These are phyloP conservation scores for Tetragonula clypearis DNA, from an alignment of 1,140 invertebrate species.

Conservation along the genomic window DNA sequence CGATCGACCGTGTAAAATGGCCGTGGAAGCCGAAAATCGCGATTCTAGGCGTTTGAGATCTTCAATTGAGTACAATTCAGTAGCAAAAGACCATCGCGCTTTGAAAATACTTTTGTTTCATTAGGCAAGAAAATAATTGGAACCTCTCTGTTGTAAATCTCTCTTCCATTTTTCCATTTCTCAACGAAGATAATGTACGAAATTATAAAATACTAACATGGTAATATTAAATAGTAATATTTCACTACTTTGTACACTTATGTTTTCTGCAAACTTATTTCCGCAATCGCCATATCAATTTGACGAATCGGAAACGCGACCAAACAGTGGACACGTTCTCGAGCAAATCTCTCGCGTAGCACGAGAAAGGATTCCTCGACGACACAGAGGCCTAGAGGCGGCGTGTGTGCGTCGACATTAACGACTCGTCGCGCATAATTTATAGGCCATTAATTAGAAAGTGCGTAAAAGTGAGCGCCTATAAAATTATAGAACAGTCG, in stretches of 20 bases:
- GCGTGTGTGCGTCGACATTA: conserved; percentile 70
- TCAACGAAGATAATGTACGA: too few relatives aligned
- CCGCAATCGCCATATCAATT: conserved; percentile 12
- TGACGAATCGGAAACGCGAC: conserved; percentile 1
- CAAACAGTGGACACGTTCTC: too few relatives aligned
- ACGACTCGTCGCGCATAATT: conserved; percentile 77
- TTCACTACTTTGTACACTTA: too few relatives aligned
- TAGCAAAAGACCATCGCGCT: not conserved
- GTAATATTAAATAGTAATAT: too few relatives aligned
- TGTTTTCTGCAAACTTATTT: not conserved
- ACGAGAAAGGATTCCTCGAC: conserved; percentile 33
- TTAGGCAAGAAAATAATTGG: too few relatives aligned
- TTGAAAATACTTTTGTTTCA: too few relatives aligned
- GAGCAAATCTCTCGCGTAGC: not conserved
- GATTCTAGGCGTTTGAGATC: not conserved
- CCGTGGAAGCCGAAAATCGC: not conserved
- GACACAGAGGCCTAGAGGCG: not conserved
- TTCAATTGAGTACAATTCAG: not conserved
- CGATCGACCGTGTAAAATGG: not conserved
- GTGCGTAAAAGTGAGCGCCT: conserved; percentile 72
- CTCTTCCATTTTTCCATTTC: too few relatives aligned
- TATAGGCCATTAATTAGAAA: conserved; percentile 77
- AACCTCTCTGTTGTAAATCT: too few relatives aligned
- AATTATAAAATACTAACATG: too few relatives aligned
- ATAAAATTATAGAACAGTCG: conserved; percentile 77